Base-by-base conservation (phyloP, 2,797 vertebrate species). In the Micrastur ruficollis region DNA sequence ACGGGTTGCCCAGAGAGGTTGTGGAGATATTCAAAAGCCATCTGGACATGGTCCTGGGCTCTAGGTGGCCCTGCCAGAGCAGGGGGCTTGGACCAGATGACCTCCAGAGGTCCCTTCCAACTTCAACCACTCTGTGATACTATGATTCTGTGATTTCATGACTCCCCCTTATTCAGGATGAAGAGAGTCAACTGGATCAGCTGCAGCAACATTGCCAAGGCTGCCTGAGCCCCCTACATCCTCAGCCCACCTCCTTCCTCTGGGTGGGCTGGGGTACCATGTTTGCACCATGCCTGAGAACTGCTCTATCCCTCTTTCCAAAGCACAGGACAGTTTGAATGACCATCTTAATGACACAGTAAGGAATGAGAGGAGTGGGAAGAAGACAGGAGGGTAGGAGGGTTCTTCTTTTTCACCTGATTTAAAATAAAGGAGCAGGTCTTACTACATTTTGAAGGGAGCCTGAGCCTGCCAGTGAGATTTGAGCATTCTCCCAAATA, bases 101-200 rank as follows among this genome's bases (percentile, higher is more conserved):
- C 7, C 6, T 79, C 18, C 66, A 63, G 44, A 81, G 18, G 3
- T 36, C 19, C 38, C 27, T 78, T 58, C n/a, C 19, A 32, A 14
- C 6, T 47, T 73, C 59, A 73, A 2, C 12, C 3, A 6, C 12
- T 55, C 26, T 65, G 42, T 42, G 42, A 42, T 42, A 15, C 42
- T 17, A 42, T 66, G 27, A 68, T 61, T 46, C 22, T 50, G 5
- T 44, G 14, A 44, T 65, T 80, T 67, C 3, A 4, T 47, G 38
- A 53, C 8, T 66, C 5, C 25, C 17, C 14, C 8, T 88, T 15
- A 31, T 44, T 21, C 8, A 68, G n/a, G 12, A 47, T 27, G 5
- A 78, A 9, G 12, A 72, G 2, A 70, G 22, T 9, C 20, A 72
- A 3, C 20, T 42, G 66, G 12, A 86, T 63, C 0, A 0, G 15